Evolutionary conservation across 2,888 invertebrate species (phyloP).

Genomic region (Cylloceria caligata): DNA sequence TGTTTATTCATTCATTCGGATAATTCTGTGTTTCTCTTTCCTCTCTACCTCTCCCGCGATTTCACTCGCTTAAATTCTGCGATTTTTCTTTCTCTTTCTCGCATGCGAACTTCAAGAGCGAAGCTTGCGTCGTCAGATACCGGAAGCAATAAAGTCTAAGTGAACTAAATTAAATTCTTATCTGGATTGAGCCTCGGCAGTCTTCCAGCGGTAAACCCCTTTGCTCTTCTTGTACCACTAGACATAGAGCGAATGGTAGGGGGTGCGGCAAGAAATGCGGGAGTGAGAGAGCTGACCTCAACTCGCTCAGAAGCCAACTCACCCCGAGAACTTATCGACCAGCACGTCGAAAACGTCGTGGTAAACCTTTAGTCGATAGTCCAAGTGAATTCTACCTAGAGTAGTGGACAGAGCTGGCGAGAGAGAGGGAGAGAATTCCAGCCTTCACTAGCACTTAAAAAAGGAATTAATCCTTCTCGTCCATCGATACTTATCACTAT

Average conservation of each 20-base stretch:
- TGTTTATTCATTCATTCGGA: slow-evolving; percentile 13
- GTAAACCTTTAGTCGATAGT: slow-evolving; percentile 54
- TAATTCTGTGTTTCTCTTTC: slow-evolving; percentile 32
- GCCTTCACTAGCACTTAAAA: slow-evolving; percentile 53
- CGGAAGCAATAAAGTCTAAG: slow-evolving; percentile 72
- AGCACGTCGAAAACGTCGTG: slow-evolving; percentile 52
- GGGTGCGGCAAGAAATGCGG: slow-evolving; percentile 29
- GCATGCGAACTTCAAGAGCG: slow-evolving; percentile 52
- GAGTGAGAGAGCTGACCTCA: slow-evolving; percentile 56
- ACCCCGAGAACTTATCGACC: slow-evolving; percentile 56
- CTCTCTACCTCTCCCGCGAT: slow-evolving; percentile 61
- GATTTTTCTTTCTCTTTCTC: slow-evolving; percentile 23
- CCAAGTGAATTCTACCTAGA: slow-evolving; percentile 59
- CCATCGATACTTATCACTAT: slow-evolving; percentile 53
- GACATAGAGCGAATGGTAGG: slow-evolving; percentile 1
- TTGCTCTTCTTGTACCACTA: slow-evolving; percentile 25
- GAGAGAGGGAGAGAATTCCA: slow-evolving; percentile 25
- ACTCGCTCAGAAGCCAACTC: slow-evolving; percentile 58
- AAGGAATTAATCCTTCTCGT: slow-evolving; percentile 53
- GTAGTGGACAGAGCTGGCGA: not conserved
- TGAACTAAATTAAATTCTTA: slow-evolving; percentile 72
- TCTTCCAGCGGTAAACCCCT: slow-evolving; percentile 57
- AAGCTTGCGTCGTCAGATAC: slow-evolving; percentile 67
- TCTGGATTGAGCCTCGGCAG: slow-evolving; percentile 67
- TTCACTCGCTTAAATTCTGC: slow-evolving; percentile 45